These are phyloP conservation scores for Trichogramma dendrolimi DNA, from an alignment of 2,888 invertebrate genomes.

Conservation along the genomic window DNA sequence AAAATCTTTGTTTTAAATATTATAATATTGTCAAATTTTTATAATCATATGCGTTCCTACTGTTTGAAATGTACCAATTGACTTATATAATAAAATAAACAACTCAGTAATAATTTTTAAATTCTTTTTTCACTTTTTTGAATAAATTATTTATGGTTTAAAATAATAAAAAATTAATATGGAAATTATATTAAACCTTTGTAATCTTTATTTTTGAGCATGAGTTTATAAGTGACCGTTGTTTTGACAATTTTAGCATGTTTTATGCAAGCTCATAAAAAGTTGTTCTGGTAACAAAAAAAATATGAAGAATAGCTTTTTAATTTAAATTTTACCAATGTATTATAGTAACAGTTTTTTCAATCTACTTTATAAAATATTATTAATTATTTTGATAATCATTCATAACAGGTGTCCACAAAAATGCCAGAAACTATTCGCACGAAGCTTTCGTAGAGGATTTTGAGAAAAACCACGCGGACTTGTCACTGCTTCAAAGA, in stretches of 20 bases:
- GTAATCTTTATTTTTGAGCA: too few species aligned
- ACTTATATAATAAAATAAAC: too few species aligned
- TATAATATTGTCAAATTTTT: too few species aligned
- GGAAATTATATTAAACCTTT: not conserved
- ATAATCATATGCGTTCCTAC: too few species aligned
- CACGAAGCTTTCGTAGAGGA: conserved; percentile 59
- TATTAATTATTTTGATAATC: not conserved
- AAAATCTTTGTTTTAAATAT: too few species aligned
- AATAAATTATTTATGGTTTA: not conserved
- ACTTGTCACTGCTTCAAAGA: conserved; percentile 70
- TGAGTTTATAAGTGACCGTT: too few species aligned
- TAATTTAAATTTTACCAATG: not conserved
- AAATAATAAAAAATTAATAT: conserved; percentile 29
- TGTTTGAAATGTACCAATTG: too few species aligned
- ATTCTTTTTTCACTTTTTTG: too few species aligned
- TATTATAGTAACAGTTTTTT: conserved; percentile 1
- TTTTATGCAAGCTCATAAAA: conserved; percentile 13
- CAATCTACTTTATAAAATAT: conserved; percentile 13
- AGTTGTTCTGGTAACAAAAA: conserved; percentile 25
- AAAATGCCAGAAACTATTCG: conserved; percentile 34
- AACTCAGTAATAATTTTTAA: too few species aligned
- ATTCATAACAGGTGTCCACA: not conserved
- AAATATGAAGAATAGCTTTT: conserved; percentile 7
- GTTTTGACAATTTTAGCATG: conserved; percentile 11
- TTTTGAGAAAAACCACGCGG: conserved; percentile 62